These are phyloP conservation scores for Hippocampus comes DNA, from an alignment of 2,113 vertebrate genomes.

Conservation along the genomic window DNA sequence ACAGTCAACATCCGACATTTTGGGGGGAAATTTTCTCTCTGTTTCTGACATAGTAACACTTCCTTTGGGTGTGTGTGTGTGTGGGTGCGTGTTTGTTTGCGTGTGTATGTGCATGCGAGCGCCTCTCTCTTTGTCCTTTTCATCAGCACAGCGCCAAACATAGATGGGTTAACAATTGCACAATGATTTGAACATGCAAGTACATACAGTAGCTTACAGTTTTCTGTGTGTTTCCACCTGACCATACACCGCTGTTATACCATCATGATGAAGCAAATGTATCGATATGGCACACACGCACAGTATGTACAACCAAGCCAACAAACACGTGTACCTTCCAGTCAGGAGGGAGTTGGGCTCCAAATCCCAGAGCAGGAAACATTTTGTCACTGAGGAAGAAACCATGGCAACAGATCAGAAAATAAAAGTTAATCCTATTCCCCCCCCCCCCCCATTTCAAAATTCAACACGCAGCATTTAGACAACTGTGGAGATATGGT, in stretches of 20 bases:
- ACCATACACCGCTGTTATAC: neutral
- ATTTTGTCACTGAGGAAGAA: constrained; percentile 88
- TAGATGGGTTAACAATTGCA: constrained; percentile 75
- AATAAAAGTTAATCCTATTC: constrained; percentile 32
- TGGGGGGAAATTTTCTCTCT: constrained; percentile 17
- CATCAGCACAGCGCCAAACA: constrained; percentile 73
- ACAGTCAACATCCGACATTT: constrained; percentile 24
- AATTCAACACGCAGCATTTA: constrained; percentile 50
- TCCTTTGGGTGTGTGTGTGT: constrained; percentile 18
- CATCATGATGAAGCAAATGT: neutral
- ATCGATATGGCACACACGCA: neutral
- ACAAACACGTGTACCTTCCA: constrained; percentile 86
- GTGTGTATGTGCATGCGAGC: constrained; percentile 11
- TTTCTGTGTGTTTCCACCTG: constrained; percentile 26
- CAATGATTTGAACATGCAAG: constrained; percentile 73
- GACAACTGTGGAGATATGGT: constrained; percentile 30
- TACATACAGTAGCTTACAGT: constrained; percentile 47
- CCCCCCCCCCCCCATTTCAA: constrained; percentile 1
- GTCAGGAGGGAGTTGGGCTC: constrained; percentile 94
- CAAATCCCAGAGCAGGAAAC: constrained; percentile 97
- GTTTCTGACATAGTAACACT: constrained; percentile 36
- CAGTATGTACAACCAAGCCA: neutral
- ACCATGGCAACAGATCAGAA: constrained; percentile 62
- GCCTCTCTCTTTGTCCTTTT: constrained; percentile 67
- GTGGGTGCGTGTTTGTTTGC: too few species aligned